phyloP scores from a whole-genome alignment of 2,113 vertebrate species.

The Chloropsis cyanopogon region DNA sequence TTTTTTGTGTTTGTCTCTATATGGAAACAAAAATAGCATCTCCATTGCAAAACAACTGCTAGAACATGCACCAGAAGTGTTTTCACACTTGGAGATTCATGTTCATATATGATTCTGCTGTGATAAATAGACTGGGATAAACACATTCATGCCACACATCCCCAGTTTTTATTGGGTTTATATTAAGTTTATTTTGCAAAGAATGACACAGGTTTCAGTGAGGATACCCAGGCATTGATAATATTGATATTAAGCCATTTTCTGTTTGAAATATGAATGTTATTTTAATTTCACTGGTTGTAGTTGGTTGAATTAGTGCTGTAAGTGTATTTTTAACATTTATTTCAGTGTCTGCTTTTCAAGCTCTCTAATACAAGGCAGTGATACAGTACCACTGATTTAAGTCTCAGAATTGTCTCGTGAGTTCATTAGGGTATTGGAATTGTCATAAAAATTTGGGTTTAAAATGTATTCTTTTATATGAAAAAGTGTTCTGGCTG shows the following conservation, averaged over 20 bases:
- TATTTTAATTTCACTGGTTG: background rate
- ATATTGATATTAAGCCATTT: background rate
- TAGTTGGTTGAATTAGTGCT: background rate
- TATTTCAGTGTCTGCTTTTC: background rate
- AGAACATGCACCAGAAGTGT: background rate
- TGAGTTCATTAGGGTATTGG: background rate
- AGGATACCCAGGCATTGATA: background rate
- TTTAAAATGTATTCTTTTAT: background rate
- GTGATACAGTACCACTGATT: background rate
- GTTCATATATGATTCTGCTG: background rate
- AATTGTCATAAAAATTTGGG: background rate
- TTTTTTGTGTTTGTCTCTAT: background rate
- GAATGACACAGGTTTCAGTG: background rate
- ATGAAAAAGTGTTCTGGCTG: background rate
- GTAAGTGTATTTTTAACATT: background rate
- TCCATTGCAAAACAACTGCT: background rate
- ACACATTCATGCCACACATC: background rate
- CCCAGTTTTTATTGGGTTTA: background rate
- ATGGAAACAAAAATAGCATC: background rate
- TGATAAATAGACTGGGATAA: background rate
- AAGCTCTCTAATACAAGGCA: background rate
- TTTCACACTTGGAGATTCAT: background rate
- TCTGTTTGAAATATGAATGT: background rate
- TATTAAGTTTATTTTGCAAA: background rate
- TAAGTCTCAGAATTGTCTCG: background rate